Evolutionary conservation across 2,888 invertebrate species (phyloP), one percentile per base, ranked within the genome.

Genomic region (Drosophila subsilvestris): DNA sequence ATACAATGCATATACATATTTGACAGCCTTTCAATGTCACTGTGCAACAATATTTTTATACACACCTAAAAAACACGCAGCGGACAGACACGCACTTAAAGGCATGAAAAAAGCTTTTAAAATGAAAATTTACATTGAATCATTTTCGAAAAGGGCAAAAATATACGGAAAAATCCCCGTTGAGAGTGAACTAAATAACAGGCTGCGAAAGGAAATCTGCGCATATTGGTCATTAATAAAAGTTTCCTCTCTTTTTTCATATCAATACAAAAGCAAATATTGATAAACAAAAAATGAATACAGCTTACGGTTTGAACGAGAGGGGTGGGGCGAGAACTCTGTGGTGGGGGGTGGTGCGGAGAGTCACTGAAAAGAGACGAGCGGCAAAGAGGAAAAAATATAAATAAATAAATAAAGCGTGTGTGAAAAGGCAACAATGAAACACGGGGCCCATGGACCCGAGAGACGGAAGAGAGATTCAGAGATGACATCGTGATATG

Each of bases 181-280:
- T 22, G 27, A 29, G 10, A 7, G 48, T 12, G 7, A 51, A 53
- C 70, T 75, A 77, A 78, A 76, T 85, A 74, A 74, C 73, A 45
- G 57, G 60, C 78, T 72, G 71, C 83, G 73, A 88, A 80, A 62
- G 67, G 69, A 83, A 88, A 83, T 88, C 78, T 83, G 72, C 78
- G 55, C 88, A 80, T 84, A 86, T 78, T 86, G 86, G 84, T 83
- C 87, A 86, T 88, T 86, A 88, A 83, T 86, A 83, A 88, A 84
- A 74, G 73, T 75, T 37, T 37, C 37, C 14, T 69, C 58, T 51
- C 56, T 55, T 37, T 37, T 74, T 62, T 56, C 60, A 51, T 58
- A 53, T 74, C 54, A 63, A 70, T 70, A 83, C 58, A 86, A 75
- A 72, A 56, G 71, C 59, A 86, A 80, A 86, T 86, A 83, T 83